These are phyloP conservation scores for Diabrotica balteata DNA, from an alignment of 2,888 invertebrate species.

Conservation along the genomic window DNA sequence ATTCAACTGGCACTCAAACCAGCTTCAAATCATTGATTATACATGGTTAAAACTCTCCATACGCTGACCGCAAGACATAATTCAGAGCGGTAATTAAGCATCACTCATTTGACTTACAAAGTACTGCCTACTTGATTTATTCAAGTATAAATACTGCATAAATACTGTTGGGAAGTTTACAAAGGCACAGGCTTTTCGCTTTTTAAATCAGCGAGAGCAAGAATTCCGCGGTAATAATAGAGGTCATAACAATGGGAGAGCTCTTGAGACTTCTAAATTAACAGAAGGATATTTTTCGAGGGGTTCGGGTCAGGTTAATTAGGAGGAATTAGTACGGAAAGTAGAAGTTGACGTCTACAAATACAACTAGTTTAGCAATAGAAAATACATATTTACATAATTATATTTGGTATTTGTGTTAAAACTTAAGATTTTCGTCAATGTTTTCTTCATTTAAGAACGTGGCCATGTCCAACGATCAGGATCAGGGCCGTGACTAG, in stretches of 20 bases:
- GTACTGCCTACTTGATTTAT: conserved; percentile 28
- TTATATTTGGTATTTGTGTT: too few relatives aligned
- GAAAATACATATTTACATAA: too few relatives aligned
- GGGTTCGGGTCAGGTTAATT: background rate
- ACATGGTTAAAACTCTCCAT: conserved; percentile 2
- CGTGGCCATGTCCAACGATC: too few relatives aligned
- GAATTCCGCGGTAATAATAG: background rate
- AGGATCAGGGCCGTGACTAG: too few relatives aligned
- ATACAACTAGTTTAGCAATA: too few relatives aligned
- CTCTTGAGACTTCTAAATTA: conserved; percentile 1
- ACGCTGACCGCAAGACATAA: conserved; percentile 24
- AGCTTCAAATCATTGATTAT: background rate
- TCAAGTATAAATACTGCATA: conserved; percentile 21
- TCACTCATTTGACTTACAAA: conserved; percentile 34
- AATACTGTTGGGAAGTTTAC: background rate
- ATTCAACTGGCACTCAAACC: background rate
- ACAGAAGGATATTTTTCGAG: background rate
- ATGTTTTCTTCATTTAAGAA: too few relatives aligned
- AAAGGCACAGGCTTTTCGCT: conserved; percentile 17
- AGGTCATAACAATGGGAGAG: conserved; percentile 8
- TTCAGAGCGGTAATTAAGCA: conserved; percentile 29
- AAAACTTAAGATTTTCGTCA: too few relatives aligned
- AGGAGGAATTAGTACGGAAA: too few relatives aligned
- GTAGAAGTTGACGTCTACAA: too few relatives aligned
- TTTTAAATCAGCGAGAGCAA: conserved; percentile 5